phyloP scores from a whole-genome alignment of 2,113 vertebrate species.

The Eulemur rufifrons region DNA sequence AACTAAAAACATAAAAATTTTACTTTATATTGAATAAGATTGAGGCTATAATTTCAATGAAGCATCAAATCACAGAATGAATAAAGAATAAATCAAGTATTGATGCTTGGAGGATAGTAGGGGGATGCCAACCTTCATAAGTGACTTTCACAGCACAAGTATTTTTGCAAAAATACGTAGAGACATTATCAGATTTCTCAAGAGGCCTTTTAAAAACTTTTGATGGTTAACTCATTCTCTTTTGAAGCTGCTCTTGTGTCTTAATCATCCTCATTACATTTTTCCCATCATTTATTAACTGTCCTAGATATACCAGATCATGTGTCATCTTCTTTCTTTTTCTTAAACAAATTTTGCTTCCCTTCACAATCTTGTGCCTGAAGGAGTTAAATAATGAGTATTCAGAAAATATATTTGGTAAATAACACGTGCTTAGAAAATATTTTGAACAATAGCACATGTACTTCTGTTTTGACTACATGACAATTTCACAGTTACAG shows the following conservation, averaged over 20 bases:
- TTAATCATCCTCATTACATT: slow-evolving; percentile 17
- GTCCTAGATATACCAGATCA: neutral
- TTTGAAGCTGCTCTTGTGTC: neutral
- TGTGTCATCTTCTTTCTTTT: neutral
- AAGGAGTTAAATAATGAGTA: neutral
- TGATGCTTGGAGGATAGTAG: neutral
- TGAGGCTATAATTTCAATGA: slow-evolving; percentile 2
- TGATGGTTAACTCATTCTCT: neutral
- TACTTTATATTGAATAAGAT: neutral
- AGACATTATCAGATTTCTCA: neutral
- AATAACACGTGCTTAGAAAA: neutral
- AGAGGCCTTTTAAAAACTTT: neutral
- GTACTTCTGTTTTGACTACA: neutral
- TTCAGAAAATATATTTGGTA: neutral
- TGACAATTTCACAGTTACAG: neutral
- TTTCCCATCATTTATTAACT: slow-evolving; percentile 19
- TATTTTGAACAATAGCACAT: neutral
- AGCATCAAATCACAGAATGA: neutral
- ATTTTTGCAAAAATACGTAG: neutral
- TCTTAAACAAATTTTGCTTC: neutral
- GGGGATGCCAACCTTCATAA: neutral
- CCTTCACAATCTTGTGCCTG: neutral
- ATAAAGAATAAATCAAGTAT: neutral
- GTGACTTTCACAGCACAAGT: neutral
- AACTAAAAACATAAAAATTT: neutral